phyloP scores from a whole-genome alignment of 2,113 vertebrate species.

The Sorex fumeus region DNA sequence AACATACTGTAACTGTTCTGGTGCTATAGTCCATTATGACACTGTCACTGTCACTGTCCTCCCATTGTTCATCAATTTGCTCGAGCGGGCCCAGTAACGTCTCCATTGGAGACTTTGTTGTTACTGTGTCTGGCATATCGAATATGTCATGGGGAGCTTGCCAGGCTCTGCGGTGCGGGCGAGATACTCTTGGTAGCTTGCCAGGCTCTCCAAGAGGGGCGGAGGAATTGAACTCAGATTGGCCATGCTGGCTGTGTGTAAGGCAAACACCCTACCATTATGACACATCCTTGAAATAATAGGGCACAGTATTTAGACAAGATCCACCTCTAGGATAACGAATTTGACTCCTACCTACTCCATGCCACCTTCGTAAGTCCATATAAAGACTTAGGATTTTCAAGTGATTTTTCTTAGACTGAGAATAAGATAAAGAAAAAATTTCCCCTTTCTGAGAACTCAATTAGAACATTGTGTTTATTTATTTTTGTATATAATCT shows the following conservation, averaged over 20 bases:
- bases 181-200: no score
- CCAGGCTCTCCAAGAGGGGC: no score
- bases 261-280: no score
- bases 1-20: background rate
- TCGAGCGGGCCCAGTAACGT: no score
- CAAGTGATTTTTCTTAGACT: background rate
- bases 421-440: background rate
- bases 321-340: background rate
- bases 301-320: background rate
- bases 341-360: background rate
- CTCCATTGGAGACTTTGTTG: no score
- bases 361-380: background rate
- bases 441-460: constrained; percentile 23
- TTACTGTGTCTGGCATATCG: no score
- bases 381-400: background rate
- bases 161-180: no score
- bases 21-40: background rate
- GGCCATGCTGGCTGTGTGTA: no score
- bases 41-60: no score
- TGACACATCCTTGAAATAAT: background rate
- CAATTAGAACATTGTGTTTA: background rate
- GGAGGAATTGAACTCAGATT: no score
- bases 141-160: no score
- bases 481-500: background rate
- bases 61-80: no score